Percentiles rank a stretch among this genome's conserved stretches.
Conservation (phyloP, 2,888 invertebrate species). For the Tipula lateralis region DNA sequence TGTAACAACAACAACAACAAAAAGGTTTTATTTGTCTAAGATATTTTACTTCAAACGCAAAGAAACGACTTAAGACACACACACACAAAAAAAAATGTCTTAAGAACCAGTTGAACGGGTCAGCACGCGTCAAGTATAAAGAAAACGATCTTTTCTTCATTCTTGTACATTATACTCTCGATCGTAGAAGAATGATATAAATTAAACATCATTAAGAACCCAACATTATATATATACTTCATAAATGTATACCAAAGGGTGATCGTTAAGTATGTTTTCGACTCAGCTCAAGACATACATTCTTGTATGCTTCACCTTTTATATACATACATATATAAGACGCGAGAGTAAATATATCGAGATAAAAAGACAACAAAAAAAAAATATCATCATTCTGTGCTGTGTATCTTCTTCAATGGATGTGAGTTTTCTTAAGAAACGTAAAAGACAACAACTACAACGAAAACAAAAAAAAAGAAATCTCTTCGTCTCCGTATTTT, state of each 20-base stretch:
- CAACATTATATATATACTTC: not conserved
- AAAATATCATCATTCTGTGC: not conserved
- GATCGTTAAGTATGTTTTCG: not conserved
- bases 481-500: not conserved
- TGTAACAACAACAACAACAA: not conserved
- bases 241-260: not conserved
- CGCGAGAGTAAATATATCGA: not conserved
- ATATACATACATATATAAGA: not conserved
- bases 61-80: not conserved
- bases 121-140: slow-evolving; percentile 30
- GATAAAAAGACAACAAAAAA: not conserved
- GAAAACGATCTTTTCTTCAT: slow-evolving; percentile 12
- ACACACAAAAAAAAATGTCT: not conserved
- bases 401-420: slow-evolving; percentile 27
- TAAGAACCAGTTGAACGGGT: slow-evolving; percentile 30
- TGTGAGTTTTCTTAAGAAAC: not conserved
- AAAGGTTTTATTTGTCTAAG: not conserved
- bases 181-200: not conserved
- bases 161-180: not conserved
- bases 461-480: not conserved
- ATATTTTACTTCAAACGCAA: not conserved
- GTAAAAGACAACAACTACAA: slow-evolving; percentile 7
- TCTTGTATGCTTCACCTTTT: not conserved
- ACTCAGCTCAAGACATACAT: too few species aligned
- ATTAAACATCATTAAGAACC: not conserved